Base-by-base conservation (phyloP, 2,888 invertebrate genomes). In the Drosophila suboccidentalis region DNA sequence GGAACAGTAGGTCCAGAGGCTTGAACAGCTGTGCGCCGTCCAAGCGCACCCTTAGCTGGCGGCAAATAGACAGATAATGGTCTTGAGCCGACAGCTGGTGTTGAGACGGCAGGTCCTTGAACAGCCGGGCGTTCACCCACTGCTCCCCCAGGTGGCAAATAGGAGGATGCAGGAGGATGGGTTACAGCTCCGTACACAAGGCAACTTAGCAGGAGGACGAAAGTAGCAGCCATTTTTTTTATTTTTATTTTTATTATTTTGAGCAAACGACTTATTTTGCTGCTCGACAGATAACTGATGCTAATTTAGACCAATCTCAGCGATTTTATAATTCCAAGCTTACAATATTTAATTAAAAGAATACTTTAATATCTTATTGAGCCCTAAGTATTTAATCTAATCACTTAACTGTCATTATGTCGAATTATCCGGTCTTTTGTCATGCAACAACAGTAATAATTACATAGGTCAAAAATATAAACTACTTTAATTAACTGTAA, bases 281-380 rank as follows among this genome's bases (percentile, higher is more conserved):
- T 50, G 53, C 53, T 64, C 53, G 15, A 8, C 8, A 34, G 8
- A 29, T 49, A 66, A 82, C 78, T 80, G 78, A 73, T 81, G 61
- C 15, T 26, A 11, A 6, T 54, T 36, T 43, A 38, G 19, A 10
- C 6, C 2, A 53, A 49, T 22, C 1, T 26, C 26, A 26, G 6
- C 26, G 26, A 26, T 26, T 26, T 26, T 26, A 26, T 26, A 6
- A 6, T 26, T 26, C 8, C 6, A 26, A 26, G 26, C 1, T 26
- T 1, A 26, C 6, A 26, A 26, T 26, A 26, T 26, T 26, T 26
- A 26, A 26, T 26, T 26, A 26, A 26, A 26, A 6, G 26, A 26
- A 26, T 26, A 26, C 5, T 26, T 26, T 26, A 26, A 26, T 22
- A 22, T 22, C 4, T 22, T 22, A 4, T 22, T 22, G 22, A 22